Percentiles rank a stretch among this genome's conserved stretches.
These are phyloP conservation scores for Calycopis cecrops DNA, from an alignment of 1,140 invertebrate genomes.

Conservation along the genomic window DNA sequence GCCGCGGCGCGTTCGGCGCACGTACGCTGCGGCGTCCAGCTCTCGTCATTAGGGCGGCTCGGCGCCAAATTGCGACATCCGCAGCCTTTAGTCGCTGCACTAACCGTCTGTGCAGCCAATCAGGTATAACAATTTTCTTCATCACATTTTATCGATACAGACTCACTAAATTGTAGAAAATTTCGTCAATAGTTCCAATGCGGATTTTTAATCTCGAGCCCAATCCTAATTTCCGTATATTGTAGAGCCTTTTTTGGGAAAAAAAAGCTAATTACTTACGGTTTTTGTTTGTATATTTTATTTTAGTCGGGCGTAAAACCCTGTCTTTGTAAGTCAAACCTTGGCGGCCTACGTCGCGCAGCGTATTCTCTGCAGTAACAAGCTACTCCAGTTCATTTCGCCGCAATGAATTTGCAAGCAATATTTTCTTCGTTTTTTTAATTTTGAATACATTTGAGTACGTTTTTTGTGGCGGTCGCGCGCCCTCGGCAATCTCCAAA, in stretches of 20 bases:
- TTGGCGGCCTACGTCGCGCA: not conserved
- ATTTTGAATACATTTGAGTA: conserved; percentile 73
- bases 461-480: conserved; percentile 64
- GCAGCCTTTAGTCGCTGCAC: conserved; percentile 39
- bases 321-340: conserved; percentile 7
- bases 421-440: conserved; percentile 69
- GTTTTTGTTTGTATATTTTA: not conserved
- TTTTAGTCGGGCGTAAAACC: not conserved
- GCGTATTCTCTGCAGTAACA: conserved; percentile 41
- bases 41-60: conserved; percentile 56
- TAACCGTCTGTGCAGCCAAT: conserved; percentile 20
- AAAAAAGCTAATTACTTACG: conserved; percentile 8
- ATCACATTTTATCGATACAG: conserved; percentile 4
- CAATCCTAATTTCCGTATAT: too few relatives aligned
- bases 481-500: conserved; percentile 73
- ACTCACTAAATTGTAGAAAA: not conserved
- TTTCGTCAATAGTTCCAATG: not conserved
- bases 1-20: conserved; percentile 30
- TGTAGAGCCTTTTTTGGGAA: too few relatives aligned
- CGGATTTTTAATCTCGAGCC: not conserved
- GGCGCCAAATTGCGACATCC: conserved; percentile 62
- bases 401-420: conserved; percentile 69
- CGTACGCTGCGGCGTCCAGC: conserved; percentile 42
- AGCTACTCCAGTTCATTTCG: conserved; percentile 68
- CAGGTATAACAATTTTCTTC: conserved; percentile 14